phyloP scores from a whole-genome alignment of 35 echinoderm and acorn worm species.

The Apostichopus japonicus region DNA sequence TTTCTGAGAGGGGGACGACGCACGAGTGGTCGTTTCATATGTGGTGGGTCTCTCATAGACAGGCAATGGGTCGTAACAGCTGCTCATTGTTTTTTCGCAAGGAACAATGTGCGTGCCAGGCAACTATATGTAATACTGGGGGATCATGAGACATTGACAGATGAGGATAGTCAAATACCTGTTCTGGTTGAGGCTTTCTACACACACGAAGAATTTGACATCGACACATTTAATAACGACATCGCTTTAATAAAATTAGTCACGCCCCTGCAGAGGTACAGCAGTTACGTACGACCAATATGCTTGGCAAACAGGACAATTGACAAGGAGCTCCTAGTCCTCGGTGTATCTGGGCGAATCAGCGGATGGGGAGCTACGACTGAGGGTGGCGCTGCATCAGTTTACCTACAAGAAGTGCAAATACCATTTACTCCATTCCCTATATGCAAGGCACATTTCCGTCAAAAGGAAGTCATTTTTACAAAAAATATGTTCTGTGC shows the following conservation, averaged over 20 bases:
- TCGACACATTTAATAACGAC: constrained; percentile 64
- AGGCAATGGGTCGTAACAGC: constrained; percentile 26
- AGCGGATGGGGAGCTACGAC: constrained; percentile 74
- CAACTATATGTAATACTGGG: constrained; percentile 65
- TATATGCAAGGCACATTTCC: constrained; percentile 58
- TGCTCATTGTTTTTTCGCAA: constrained; percentile 21
- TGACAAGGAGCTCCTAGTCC: neutral
- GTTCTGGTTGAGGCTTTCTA: constrained; percentile 52
- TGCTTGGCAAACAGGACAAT: constrained; percentile 60
- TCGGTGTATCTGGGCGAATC: constrained; percentile 50
- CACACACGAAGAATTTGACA: constrained; percentile 62
- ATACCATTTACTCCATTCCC: constrained; percentile 56
- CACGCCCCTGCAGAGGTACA: constrained; percentile 59
- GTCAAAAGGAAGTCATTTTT: neutral
- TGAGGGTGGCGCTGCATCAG: constrained; percentile 65
- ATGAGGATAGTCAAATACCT: constrained; percentile 47
- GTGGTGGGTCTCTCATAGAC: constrained; percentile 16
- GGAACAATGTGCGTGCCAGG: neutral
- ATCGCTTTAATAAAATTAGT: constrained; percentile 76
- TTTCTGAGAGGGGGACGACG: neutral
- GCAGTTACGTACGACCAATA: constrained; percentile 76
- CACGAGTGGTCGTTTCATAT: constrained; percentile 28
- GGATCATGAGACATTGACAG: constrained; percentile 56
- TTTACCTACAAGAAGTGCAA: constrained; percentile 68
- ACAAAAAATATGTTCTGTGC: constrained; percentile 95